These are phyloP conservation scores for Eilema depressum DNA, from an alignment of 2,888 invertebrate species.

Conservation along the genomic window DNA sequence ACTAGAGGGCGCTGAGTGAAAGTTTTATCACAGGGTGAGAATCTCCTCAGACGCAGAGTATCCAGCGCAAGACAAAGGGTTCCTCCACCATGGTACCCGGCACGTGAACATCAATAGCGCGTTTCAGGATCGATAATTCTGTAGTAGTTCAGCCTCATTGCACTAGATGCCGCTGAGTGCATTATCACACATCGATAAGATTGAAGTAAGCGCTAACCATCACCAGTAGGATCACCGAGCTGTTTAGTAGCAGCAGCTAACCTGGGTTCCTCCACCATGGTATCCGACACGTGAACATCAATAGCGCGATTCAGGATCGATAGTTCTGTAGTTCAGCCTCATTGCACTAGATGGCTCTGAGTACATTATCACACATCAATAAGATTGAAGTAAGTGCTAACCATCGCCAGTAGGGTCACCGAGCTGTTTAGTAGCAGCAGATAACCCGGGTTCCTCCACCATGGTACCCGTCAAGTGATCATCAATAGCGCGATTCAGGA, in stretches of 20 bases:
- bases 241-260: conserved; percentile 67
- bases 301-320: not conserved
- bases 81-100: no score
- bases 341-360: not conserved
- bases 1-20: no score
- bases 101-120: not conserved
- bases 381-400: not conserved
- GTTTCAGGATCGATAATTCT: no score
- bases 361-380: not conserved
- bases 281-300: no score
- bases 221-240: conserved; percentile 4
- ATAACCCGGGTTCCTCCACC: conserved; percentile 45
- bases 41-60: not conserved
- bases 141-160: no score
- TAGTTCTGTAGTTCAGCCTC: not conserved
- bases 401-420: conserved; percentile 17
- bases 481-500: not conserved
- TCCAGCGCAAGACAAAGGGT: no score
- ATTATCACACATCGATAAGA: not conserved
- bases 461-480: no score
- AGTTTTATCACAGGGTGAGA: no score
- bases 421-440: conserved; percentile 62
- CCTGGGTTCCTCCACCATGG: conserved; percentile 14
- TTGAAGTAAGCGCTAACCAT: conserved; percentile 11
- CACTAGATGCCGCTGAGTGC: no score